Evolutionary conservation across 92 coral and sea anemone species (phyloP), one percentile per base, ranked within the genome.

Genomic region (Heliopora coerulea): DNA sequence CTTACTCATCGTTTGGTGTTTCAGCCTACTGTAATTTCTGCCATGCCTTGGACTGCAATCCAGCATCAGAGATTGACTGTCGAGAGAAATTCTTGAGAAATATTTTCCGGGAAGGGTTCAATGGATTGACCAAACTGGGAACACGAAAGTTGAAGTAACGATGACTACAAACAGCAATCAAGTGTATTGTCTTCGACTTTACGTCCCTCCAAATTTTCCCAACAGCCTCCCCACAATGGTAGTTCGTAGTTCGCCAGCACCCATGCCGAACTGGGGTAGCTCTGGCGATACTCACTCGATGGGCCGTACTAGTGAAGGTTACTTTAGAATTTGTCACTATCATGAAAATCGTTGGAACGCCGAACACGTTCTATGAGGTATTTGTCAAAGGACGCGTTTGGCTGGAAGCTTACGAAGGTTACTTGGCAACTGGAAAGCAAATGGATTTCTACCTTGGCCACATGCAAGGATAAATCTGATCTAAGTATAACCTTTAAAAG

Each of bases 381-480:
- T 79, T 86, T 33, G 84, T 82, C 88, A 91, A 91, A 74, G 97
- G 97, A 28, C 54, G 64, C 34, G 54, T 86, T 15, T 91, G 96
- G 97, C 66, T 91, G 59, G 96, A 91, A 27, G 97, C 96, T 0
- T 91, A 88, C 42, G 97, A 91, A 56, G 83, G 78, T 9, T 89
- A 84, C 33, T 85, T 64, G 29, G 78, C 59, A 26, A 86, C 91
- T 48, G 91, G 97, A 7, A 65, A 79, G 32, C 63, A 49, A 8
- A 70, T 70, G 31, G 41, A 20, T 19, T 28, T 23, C 18, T 56
- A 56, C 23, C 23, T 56, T 9, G 61, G 23, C 3, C 49, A 52
- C 40, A 8, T 70, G 49, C 20, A 21, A 46, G n/a, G 11, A 23
- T 15, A 26, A 59, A 37, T 4, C 6, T 37, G 11, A 37, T 37